Percentiles rank a stretch among this genome's conserved stretches.
Evolutionary conservation across 2,888 invertebrate genomes (phyloP).

Genomic region (Epistrophella euchroma): DNA sequence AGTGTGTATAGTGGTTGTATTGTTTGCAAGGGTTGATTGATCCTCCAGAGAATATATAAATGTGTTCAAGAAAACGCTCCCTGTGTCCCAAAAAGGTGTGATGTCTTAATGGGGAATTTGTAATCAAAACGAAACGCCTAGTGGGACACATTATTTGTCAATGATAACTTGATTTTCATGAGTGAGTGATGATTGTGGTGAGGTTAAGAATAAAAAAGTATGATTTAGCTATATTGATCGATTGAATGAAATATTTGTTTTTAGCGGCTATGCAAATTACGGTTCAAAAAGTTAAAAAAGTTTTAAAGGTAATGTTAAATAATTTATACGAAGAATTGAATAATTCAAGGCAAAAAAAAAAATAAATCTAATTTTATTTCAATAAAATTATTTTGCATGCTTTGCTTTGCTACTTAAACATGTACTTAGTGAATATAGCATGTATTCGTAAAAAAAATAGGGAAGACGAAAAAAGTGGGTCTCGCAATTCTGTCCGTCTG

Average conservation of each 20-base stretch:
- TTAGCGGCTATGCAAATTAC: neutral
- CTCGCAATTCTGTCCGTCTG: no score
- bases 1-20: slow-evolving; percentile 37
- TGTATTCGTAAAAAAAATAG: no score
- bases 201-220: neutral
- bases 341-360: no score
- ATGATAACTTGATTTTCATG: slow-evolving; percentile 12
- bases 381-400: no score
- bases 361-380: no score
- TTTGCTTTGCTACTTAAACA: no score
- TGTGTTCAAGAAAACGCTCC: slow-evolving; percentile 4
- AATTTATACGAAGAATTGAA: no score
- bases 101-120: slow-evolving; percentile 49
- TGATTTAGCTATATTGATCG: neutral
- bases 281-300: no score
- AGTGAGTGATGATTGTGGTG: slow-evolving; percentile 42
- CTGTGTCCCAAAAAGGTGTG: slow-evolving; percentile 22
- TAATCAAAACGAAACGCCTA: slow-evolving; percentile 63
- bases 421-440: no score
- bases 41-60: slow-evolving; percentile 44
- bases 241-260: no score
- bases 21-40: slow-evolving; percentile 33
- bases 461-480: no score
- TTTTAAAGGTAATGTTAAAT: no score
- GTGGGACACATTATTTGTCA: slow-evolving; percentile 50